Evolutionary conservation across 2,888 invertebrate species (phyloP).

Genomic region (Steinernema scapterisci): DNA sequence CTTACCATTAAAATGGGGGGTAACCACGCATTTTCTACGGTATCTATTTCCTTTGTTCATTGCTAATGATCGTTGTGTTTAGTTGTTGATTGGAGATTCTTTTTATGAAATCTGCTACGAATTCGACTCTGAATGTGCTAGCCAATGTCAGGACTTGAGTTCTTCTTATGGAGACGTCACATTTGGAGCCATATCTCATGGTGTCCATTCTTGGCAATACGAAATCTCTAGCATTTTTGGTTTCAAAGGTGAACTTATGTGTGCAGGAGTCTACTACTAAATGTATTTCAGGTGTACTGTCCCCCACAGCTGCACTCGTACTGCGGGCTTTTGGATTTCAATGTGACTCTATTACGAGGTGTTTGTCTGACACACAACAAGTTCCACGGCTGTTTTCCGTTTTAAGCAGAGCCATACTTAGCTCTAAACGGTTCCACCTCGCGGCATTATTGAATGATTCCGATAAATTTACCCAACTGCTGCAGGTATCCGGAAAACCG

Average conservation of each 20-base stretch:
- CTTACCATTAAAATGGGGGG: not conserved
- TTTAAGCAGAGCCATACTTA: slow-evolving; percentile 10
- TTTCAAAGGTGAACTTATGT: slow-evolving; percentile 42
- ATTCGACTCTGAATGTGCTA: not conserved
- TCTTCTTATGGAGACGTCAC: not conserved
- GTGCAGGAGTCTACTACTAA: not conserved
- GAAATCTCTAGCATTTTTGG: slow-evolving; percentile 42
- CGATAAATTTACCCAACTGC: slow-evolving; percentile 1
- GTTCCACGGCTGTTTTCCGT: not conserved
- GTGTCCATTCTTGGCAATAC: slow-evolving; percentile 28
- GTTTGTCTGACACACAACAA: slow-evolving; percentile 14
- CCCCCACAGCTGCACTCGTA: slow-evolving; percentile 41
- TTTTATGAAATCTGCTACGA: slow-evolving; percentile 10
- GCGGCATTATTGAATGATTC: not conserved
- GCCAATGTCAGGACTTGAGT: not conserved
- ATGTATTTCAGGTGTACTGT: slow-evolving; percentile 45
- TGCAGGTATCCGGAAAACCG: not conserved
- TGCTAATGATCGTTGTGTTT: not conserved
- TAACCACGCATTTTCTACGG: not conserved
- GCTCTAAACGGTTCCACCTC: slow-evolving; percentile 4
- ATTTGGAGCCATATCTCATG: not conserved
- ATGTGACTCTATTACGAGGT: slow-evolving; percentile 46
- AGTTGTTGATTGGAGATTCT: slow-evolving; percentile 11
- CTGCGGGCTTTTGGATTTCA: slow-evolving; percentile 48
- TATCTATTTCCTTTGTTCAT: not conserved